Conservation (phyloP, 2,888 invertebrate species). For the Margaritifera margaritifera region DNA sequence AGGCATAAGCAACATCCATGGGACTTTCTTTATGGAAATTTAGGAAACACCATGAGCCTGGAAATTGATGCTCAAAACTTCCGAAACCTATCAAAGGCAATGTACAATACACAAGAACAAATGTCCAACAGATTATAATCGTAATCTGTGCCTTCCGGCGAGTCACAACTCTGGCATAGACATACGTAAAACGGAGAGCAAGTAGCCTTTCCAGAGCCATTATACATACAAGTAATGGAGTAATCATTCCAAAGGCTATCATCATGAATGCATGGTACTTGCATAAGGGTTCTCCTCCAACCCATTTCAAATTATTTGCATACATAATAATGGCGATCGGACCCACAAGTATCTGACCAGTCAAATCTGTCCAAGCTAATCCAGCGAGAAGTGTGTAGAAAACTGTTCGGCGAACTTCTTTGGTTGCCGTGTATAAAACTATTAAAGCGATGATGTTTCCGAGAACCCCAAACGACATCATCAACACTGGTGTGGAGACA, state of each 20-base stretch:
- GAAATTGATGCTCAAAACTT: conserved; percentile 69
- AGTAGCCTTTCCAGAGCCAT: conserved; percentile 71
- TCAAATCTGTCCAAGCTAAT: conserved; percentile 71
- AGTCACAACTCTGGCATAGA: conserved; percentile 62
- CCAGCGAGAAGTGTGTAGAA: conserved; percentile 69
- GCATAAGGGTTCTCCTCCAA: conserved; percentile 66
- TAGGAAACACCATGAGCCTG: conserved; percentile 71
- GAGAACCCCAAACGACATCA: conserved; percentile 58
- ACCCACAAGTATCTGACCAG: conserved; percentile 68
- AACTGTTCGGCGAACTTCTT: conserved; percentile 63
- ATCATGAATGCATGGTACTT: conserved; percentile 71
- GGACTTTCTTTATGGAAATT: conserved; percentile 63
- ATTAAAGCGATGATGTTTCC: conserved; percentile 71
- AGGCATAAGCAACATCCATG: conserved; percentile 58
- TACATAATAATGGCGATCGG: conserved; percentile 64
- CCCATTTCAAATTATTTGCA: conserved; percentile 64
- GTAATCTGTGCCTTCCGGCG: conserved; percentile 53
- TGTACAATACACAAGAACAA: conserved; percentile 59
- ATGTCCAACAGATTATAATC: conserved; percentile 53
- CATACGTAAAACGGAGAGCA: conserved; percentile 67
- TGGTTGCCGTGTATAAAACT: conserved; percentile 62
- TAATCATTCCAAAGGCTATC: conserved; percentile 69
- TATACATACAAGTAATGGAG: conserved; percentile 69
- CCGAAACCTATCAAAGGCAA: conserved; percentile 69
- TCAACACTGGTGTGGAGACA: conserved; percentile 56